Percentiles rank a stretch among this genome's conserved stretches.
Conservation (phyloP, 1,140 invertebrate genomes). For the Drosophila parabipectinata region DNA sequence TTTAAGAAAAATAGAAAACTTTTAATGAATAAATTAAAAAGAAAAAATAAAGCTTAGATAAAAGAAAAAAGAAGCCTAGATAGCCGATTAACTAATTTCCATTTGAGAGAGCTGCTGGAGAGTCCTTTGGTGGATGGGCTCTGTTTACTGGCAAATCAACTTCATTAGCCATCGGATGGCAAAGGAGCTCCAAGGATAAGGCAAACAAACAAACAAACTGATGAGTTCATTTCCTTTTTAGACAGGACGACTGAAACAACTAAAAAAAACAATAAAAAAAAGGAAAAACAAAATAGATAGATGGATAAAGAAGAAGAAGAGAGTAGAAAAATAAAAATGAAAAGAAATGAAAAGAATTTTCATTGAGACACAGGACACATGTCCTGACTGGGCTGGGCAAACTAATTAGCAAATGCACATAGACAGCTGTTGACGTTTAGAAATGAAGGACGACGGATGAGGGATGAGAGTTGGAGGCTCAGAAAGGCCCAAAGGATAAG, state of each 20-base stretch:
- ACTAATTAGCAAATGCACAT: conserved; percentile 79
- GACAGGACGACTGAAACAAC: conserved; percentile 28
- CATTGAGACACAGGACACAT: conserved; percentile 34
- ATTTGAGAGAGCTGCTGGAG: conserved; percentile 2
- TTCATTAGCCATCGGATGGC: conserved; percentile 57
- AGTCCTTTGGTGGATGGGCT: not conserved
- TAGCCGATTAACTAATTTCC: conserved; percentile 38
- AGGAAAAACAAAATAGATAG: not conserved
- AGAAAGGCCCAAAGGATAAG: conserved; percentile 6
- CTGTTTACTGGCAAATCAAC: conserved; percentile 52
- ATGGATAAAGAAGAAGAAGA: not conserved
- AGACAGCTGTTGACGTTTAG: conserved; percentile 54
- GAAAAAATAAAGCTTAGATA: not conserved
- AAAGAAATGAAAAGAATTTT: conserved; percentile 13
- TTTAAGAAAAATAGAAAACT: conserved; percentile 3
- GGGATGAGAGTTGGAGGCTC: conserved; percentile 3
- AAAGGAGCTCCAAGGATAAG: conserved; percentile 26
- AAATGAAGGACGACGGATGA: conserved; percentile 41
- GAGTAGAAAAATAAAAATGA: not conserved
- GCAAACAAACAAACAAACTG: conserved; percentile 55
- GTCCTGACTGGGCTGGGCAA: conserved; percentile 59
- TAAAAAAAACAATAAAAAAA: not conserved
- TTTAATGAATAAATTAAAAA: conserved; percentile 13
- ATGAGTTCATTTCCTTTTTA: conserved; percentile 79
- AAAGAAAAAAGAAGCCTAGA: not conserved